These are phyloP conservation scores for Triops longicaudatus DNA, from an alignment of 1,140 invertebrate species.

Conservation along the genomic window DNA sequence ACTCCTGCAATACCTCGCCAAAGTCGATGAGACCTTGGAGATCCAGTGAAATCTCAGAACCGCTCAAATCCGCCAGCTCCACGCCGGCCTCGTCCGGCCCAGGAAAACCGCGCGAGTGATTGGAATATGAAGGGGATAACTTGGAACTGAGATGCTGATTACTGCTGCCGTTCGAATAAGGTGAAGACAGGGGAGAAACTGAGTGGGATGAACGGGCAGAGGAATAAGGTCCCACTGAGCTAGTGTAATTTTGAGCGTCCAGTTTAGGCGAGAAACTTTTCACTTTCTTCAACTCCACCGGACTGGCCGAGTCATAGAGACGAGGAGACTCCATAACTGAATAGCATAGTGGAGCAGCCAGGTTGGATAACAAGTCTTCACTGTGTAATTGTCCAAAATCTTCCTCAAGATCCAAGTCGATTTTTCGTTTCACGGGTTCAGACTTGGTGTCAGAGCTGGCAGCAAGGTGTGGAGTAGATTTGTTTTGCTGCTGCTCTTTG, in stretches of 20 bases:
- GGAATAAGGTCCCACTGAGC: background rate
- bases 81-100: constrained; percentile 35
- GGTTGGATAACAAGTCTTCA: background rate
- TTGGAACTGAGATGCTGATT: constrained; percentile 34
- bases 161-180: constrained; percentile 32
- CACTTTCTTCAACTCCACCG: constrained; percentile 7
- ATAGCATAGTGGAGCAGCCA: background rate
- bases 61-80: constrained; percentile 75
- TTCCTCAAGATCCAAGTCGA: background rate
- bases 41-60: constrained; percentile 78
- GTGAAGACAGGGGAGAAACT: constrained; percentile 31
- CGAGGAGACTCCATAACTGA: constrained; percentile 14
- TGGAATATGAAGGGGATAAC: constrained; percentile 9
- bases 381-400: background rate
- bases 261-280: background rate
- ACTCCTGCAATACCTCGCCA: constrained; percentile 70
- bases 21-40: constrained; percentile 77
- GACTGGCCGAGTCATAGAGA: constrained; percentile 5
- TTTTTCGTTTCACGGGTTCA: background rate
- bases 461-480: background rate
- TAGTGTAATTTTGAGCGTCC: background rate
- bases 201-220: background rate
- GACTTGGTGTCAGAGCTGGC: background rate
- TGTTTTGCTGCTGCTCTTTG: background rate
- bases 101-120: constrained; percentile 5